These are phyloP conservation scores for Chrysaora quinquecirrha DNA, from an alignment of 30 jellyfish, hydroid and myxozoan species.

Conservation along the genomic window DNA sequence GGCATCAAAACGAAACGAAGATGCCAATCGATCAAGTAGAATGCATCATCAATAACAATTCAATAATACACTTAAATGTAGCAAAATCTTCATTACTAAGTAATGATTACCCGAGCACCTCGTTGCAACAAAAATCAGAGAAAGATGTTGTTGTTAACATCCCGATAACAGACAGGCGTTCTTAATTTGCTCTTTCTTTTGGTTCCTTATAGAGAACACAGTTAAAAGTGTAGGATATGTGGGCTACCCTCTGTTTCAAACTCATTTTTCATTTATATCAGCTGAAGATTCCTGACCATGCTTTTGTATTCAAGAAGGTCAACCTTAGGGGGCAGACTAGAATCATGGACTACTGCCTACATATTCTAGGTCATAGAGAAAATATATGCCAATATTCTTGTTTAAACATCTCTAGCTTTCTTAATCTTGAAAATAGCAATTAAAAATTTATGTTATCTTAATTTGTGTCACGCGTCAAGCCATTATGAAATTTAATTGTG, in stretches of 20 bases:
- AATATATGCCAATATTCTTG: constrained; percentile 16
- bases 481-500: constrained; percentile 35
- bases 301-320: neutral
- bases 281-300: neutral
- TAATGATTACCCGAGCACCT: no score
- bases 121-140: no score
- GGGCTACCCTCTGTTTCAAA: neutral
- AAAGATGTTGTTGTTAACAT: no score
- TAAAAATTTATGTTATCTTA: constrained; percentile 43
- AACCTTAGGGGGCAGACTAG: neutral
- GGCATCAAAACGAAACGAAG: no score
- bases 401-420: neutral
- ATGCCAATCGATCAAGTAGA: no score
- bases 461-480: constrained; percentile 73
- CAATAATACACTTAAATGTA: no score
- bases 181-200: no score
- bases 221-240: no score
- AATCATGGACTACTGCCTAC: neutral
- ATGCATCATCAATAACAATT: no score
- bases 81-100: no score
- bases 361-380: constrained; percentile 29
- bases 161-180: no score
- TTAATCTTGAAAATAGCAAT: neutral
- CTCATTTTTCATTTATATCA: neutral
- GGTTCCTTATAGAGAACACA: no score